phyloP scores from a whole-genome alignment of 2,888 invertebrate genomes.

The Cybosia mesomella region DNA sequence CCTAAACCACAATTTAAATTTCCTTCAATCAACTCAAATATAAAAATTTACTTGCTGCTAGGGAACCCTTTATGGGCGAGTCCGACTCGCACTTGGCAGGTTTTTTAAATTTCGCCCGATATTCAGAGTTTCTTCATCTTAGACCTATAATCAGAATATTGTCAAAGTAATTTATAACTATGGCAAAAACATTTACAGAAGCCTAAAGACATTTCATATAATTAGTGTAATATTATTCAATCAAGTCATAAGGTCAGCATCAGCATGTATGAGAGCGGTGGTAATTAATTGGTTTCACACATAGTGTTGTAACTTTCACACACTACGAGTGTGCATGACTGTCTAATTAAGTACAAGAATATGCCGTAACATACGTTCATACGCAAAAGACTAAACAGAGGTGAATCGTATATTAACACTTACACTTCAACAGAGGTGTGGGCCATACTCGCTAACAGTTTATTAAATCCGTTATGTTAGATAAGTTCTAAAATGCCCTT shows the following conservation, averaged over 20 bases:
- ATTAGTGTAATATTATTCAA: constrained; percentile 20
- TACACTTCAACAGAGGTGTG: neutral
- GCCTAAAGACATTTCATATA: constrained; percentile 11
- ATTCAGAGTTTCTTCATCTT: no score
- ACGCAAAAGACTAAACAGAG: neutral
- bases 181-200: constrained; percentile 19
- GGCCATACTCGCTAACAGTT: neutral
- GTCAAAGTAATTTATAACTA: neutral
- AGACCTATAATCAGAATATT: neutral
- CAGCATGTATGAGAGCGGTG: constrained; percentile 29
- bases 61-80: no score
- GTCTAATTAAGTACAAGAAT: constrained; percentile 30
- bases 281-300: constrained; percentile 38
- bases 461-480: neutral
- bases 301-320: constrained; percentile 39
- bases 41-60: no score
- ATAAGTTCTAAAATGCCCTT: neutral
- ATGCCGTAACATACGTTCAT: constrained; percentile 6
- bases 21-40: no score
- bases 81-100: no score
- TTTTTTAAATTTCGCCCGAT: no score
- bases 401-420: constrained; percentile 6
- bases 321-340: constrained; percentile 30
- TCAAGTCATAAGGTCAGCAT: constrained; percentile 27
- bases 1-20: no score